These are phyloP conservation scores for Drosophila truncata DNA, from an alignment of 1,140 invertebrate species.

Conservation along the genomic window DNA sequence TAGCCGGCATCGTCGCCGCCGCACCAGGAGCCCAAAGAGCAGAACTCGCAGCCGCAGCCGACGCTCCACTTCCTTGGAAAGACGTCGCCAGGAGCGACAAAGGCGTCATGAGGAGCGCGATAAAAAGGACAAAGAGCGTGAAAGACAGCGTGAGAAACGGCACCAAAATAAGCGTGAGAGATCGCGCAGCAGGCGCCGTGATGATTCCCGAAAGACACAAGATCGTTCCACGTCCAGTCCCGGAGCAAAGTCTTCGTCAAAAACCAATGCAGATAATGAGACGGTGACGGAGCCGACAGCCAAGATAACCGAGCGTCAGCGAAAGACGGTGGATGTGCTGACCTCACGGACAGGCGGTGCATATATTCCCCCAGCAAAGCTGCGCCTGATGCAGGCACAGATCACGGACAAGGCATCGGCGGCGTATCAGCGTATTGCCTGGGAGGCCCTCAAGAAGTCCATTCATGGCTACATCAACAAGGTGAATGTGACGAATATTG, in stretches of 20 bases:
- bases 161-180: constrained; percentile 45
- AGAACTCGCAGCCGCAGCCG: constrained; percentile 58
- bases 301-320: constrained; percentile 78
- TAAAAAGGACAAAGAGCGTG: constrained; percentile 61
- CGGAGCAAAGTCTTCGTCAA: constrained; percentile 1
- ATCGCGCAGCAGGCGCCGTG: constrained; percentile 18
- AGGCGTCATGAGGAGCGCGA: constrained; percentile 70
- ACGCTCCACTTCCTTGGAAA: constrained; percentile 68
- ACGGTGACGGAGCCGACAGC: constrained; percentile 73
- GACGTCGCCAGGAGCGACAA: constrained; percentile 68
- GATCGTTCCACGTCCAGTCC: constrained; percentile 25
- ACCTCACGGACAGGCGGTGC: constrained; percentile 97
- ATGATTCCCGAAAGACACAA: constrained; percentile 18
- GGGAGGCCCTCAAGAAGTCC: constrained; percentile 99
- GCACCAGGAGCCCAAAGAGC: constrained; percentile 43
- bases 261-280: constrained; percentile 58
- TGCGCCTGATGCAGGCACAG: constrained; percentile 96
- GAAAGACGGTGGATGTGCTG: constrained; percentile 88
- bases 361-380: constrained; percentile 98
- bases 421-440: constrained; percentile 97
- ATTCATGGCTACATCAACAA: constrained; percentile 99
- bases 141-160: constrained; percentile 56
- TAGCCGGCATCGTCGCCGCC: constrained; percentile 43
- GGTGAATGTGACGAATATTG: constrained; percentile 98
- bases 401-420: constrained; percentile 97